Evolutionary conservation across 2,888 invertebrate genomes (phyloP).

Genomic region (Mythimna pallens): DNA sequence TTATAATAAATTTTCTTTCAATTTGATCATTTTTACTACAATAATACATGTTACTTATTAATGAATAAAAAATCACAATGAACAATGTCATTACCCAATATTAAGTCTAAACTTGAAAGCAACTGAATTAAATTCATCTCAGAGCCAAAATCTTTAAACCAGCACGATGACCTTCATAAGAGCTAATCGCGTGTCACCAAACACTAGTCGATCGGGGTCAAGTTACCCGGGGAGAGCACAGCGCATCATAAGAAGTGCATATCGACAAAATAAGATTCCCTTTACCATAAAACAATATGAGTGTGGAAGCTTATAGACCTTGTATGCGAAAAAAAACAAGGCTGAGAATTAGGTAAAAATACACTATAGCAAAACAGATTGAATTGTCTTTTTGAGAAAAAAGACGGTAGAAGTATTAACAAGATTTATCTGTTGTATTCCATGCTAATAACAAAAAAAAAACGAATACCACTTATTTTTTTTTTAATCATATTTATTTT

Average conservation of each 20-base stretch:
- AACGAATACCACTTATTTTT: too few species aligned
- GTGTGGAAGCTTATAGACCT: neutral
- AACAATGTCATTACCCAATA: neutral
- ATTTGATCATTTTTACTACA: too few species aligned
- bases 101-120: neutral
- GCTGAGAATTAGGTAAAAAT: neutral
- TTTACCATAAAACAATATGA: conserved; percentile 16
- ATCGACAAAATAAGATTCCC: conserved; percentile 45
- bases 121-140: neutral
- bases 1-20: too few species aligned
- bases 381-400: neutral
- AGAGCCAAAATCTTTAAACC: neutral
- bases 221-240: conserved; percentile 31
- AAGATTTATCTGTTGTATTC: too few species aligned
- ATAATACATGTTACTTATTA: neutral
- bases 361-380: too few species aligned
- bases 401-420: neutral
- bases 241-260: conserved; percentile 41
- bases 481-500: too few species aligned
- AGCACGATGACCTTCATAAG: conserved; percentile 4
- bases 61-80: neutral
- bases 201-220: conserved; percentile 44
- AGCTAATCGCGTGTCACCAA: conserved; percentile 29
- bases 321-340: neutral
- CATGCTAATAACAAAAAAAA: too few species aligned